Evolutionary conservation across 2,888 invertebrate genomes (phyloP).

Genomic region (Agonopterix subpropinquella): DNA sequence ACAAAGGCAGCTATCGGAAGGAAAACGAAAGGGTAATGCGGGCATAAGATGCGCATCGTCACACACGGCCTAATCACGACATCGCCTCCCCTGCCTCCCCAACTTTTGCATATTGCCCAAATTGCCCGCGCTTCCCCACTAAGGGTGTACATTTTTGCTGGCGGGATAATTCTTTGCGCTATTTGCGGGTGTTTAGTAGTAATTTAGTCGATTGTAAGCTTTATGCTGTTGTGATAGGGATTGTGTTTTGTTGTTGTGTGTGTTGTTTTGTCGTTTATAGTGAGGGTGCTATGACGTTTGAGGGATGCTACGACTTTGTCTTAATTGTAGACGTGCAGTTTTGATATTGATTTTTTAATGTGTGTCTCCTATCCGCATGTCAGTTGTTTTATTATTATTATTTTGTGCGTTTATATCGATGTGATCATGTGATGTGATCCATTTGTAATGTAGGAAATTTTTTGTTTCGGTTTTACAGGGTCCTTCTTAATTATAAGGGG

Average conservation of each 20-base stretch:
- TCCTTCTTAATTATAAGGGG: too few species aligned
- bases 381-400: too few species aligned
- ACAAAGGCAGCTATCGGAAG: conserved; percentile 75
- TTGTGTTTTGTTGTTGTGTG: not conserved
- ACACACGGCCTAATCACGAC: conserved; percentile 73
- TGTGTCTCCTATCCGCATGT: conserved; percentile 31
- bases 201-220: not conserved
- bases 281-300: conserved; percentile 46
- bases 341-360: conserved; percentile 69
- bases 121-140: conserved; percentile 60
- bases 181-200: not conserved
- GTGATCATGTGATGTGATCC: too few species aligned
- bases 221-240: not conserved
- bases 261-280: conserved; percentile 12
- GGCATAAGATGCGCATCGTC: conserved; percentile 75
- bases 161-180: conserved; percentile 34
- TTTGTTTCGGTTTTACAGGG: too few species aligned
- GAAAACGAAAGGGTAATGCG: conserved; percentile 75
- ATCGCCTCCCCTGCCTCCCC: conserved; percentile 41
- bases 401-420: too few species aligned
- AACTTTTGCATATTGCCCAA: conserved; percentile 73
- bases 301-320: conserved; percentile 58
- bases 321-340: conserved; percentile 57
- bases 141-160: conserved; percentile 33
- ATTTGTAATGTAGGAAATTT: too few species aligned